Conservation (phyloP, 2,888 invertebrate genomes). For the Achlya flavicornis region DNA sequence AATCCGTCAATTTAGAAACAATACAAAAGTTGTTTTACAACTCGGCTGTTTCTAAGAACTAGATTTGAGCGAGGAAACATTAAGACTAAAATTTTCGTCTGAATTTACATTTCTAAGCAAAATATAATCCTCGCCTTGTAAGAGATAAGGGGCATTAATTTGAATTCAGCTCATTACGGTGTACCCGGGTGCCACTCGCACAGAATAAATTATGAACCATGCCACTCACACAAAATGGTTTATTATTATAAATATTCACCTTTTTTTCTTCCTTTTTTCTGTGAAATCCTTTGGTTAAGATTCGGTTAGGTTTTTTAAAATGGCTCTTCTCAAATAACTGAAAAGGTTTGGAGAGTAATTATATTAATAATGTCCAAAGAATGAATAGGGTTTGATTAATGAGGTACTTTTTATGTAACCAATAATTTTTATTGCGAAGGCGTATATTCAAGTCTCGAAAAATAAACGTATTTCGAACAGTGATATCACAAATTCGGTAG, state of each 20-base stretch:
- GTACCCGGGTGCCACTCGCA: conserved; percentile 49
- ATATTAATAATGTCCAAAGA: neutral
- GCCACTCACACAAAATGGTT: conserved; percentile 50
- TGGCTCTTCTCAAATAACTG: neutral
- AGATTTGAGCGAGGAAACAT: neutral
- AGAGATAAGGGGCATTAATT: conserved; percentile 60
- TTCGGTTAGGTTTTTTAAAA: neutral
- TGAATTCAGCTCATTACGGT: conserved; percentile 59
- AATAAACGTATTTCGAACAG: too few species aligned
- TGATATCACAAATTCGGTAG: too few species aligned
- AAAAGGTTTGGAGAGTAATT: neutral
- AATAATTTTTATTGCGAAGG: too few species aligned
- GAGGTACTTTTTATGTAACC: too few species aligned
- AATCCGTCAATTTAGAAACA: neutral
- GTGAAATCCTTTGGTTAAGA: neutral
- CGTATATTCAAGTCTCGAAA: too few species aligned
- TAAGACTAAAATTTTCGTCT: neutral
- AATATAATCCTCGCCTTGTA: conserved; percentile 54
- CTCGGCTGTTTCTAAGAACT: neutral
- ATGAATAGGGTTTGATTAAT: too few species aligned
- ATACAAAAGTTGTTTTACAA: neutral
- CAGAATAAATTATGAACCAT: conserved; percentile 53
- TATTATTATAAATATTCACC: conserved; percentile 43
- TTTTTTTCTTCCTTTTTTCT: neutral
- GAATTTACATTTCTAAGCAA: conserved; percentile 49